These are phyloP conservation scores for Natator depressus DNA, from an alignment of 2,113 vertebrate genomes.

Conservation along the genomic window DNA sequence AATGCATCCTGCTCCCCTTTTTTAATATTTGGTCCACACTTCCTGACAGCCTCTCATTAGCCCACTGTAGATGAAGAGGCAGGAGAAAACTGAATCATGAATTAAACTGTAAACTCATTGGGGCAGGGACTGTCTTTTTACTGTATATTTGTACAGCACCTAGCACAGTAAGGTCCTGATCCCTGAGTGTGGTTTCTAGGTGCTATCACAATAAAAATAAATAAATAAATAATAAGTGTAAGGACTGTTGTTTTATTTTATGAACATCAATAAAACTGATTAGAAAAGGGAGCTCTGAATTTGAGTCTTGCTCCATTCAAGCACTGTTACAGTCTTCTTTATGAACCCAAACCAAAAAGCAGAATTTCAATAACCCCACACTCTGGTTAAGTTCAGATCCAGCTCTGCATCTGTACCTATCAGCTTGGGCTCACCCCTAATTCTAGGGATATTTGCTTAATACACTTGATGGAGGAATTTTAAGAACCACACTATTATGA, in stretches of 20 bases:
- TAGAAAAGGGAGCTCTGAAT: background rate
- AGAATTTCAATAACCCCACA: background rate
- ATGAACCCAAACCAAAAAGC: background rate
- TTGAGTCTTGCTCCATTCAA: background rate
- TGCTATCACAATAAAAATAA: slow-evolving; percentile 49
- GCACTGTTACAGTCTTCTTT: background rate
- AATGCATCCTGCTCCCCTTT: background rate
- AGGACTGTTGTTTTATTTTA: slow-evolving; percentile 45
- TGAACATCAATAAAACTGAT: slow-evolving; percentile 4
- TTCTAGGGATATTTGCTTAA: background rate
- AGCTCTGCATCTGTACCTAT: background rate
- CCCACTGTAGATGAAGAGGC: background rate
- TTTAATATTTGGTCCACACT: background rate
- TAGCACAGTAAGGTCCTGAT: slow-evolving; percentile 24
- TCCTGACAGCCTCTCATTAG: background rate
- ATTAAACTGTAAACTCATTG: background rate
- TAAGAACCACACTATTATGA: background rate
- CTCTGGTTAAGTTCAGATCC: background rate
- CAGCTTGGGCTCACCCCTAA: background rate
- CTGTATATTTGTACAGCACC: background rate
- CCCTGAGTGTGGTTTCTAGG: background rate
- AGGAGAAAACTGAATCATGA: background rate
- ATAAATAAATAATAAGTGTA: slow-evolving; percentile 48
- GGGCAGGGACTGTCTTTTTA: background rate
- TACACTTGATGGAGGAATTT: background rate